phyloP scores from a whole-genome alignment of 2,888 invertebrate species.

The Mycogona germanica region DNA sequence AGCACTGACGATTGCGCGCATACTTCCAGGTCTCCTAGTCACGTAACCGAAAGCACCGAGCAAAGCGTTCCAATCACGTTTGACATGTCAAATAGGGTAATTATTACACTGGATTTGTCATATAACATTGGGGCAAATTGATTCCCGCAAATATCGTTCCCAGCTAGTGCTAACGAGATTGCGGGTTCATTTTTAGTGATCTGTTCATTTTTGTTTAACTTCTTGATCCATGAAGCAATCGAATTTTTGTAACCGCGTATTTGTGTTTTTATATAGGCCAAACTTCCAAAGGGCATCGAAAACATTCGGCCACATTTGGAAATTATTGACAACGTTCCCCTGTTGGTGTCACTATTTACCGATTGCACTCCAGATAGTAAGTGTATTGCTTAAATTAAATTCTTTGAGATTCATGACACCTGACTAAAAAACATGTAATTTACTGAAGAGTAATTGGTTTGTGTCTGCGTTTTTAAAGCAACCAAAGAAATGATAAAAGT shows the following conservation, averaged over 20 bases:
- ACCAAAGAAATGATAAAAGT: constrained; percentile 78
- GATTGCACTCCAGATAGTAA: constrained; percentile 72
- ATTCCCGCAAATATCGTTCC: no score
- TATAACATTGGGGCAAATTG: no score
- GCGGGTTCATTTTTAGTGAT: no score
- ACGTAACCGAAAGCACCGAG: constrained; percentile 77
- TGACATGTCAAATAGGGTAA: constrained; percentile 80
- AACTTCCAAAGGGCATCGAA: constrained; percentile 89
- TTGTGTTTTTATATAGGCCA: constrained; percentile 48
- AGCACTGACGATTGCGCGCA: constrained; percentile 6
- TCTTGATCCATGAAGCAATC: no score
- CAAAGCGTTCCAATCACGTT: constrained; percentile 84
- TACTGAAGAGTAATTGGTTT: neutral
- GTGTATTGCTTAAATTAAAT: neutral
- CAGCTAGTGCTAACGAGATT: no score
- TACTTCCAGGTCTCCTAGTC: constrained; percentile 41
- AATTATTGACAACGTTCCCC: constrained; percentile 91
- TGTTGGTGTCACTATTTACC: constrained; percentile 92
- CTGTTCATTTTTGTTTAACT: no score
- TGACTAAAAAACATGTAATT: neutral
- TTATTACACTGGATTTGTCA: no score
- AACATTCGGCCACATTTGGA: constrained; percentile 93
- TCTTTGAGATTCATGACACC: neutral
- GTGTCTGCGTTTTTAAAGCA: constrained; percentile 38
- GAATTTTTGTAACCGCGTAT: neutral